Percentiles rank a stretch among this genome's conserved stretches.
Conservation (phyloP, 2,113 vertebrate genomes). For the Chlorocebus sabaeus region DNA sequence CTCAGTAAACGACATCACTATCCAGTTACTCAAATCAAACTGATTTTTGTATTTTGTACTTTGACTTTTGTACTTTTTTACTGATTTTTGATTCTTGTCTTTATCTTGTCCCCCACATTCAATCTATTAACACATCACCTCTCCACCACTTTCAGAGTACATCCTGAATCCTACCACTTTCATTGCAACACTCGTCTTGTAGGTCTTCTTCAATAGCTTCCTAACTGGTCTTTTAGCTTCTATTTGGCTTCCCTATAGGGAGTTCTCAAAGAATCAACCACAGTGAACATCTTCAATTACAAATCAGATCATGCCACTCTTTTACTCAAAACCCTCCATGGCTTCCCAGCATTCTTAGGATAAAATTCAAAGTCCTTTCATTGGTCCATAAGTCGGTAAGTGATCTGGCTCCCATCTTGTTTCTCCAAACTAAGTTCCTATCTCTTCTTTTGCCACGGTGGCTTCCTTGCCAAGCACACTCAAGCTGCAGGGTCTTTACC, state of each 20-base stretch:
- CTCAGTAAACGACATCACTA: not conserved
- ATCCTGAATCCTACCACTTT: not conserved
- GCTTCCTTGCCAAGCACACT: not conserved
- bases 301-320: not conserved
- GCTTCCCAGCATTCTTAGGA: not conserved
- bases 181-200: not conserved
- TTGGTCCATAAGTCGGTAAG: not conserved
- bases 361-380: not conserved
- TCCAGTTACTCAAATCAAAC: not conserved
- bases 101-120: not conserved
- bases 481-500: not conserved
- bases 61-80: too few relatives aligned
- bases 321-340: not conserved
- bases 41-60: not conserved
- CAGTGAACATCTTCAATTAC: constrained; percentile 20
- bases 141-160: not conserved
- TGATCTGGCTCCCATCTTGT: not conserved
- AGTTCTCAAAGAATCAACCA: not conserved
- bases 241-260: not conserved
- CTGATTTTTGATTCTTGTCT: not conserved
- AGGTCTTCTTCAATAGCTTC: not conserved
- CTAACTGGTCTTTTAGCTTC: constrained; percentile 28
- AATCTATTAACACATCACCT: not conserved
- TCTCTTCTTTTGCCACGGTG: not conserved
- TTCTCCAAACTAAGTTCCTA: not conserved